Conservation (phyloP, 2,888 invertebrate genomes). For the Argyresthia goedartella region DNA sequence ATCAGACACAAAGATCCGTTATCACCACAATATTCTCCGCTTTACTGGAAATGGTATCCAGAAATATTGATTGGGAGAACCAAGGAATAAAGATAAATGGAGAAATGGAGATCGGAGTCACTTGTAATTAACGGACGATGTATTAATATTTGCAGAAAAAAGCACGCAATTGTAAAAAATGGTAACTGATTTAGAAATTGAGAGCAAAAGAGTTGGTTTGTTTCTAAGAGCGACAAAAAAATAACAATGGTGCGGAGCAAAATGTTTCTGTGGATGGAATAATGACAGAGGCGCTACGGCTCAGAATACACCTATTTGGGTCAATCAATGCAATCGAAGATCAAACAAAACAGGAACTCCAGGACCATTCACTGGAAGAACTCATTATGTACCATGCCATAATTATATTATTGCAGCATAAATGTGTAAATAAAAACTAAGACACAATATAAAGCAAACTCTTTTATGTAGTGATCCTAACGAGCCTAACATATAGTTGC, state of each 20-base stretch:
- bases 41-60: neutral
- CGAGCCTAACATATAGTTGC: constrained; percentile 5
- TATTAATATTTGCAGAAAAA: neutral
- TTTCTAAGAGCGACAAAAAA: neutral
- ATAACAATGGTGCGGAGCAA: neutral
- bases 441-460: constrained; percentile 3
- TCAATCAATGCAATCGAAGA: constrained; percentile 7
- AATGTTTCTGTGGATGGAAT: neutral
- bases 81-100: constrained; percentile 1
- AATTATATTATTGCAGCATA: constrained; percentile 6
- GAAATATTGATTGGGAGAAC: neutral
- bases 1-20: neutral
- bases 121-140: neutral
- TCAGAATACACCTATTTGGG: constrained; percentile 5
- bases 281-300: neutral
- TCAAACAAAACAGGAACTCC: constrained; percentile 8
- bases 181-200: neutral
- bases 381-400: too few relatives aligned
- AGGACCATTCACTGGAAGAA: constrained; percentile 7
- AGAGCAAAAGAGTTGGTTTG: neutral
- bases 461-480: constrained; percentile 6
- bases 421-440: constrained; percentile 7
- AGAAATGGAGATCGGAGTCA: constrained; percentile 1
- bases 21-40: constrained; percentile 6
- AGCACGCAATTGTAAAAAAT: neutral